Base-by-base conservation (phyloP, 2,113 vertebrate species). In the Cyprinus carpio region DNA sequence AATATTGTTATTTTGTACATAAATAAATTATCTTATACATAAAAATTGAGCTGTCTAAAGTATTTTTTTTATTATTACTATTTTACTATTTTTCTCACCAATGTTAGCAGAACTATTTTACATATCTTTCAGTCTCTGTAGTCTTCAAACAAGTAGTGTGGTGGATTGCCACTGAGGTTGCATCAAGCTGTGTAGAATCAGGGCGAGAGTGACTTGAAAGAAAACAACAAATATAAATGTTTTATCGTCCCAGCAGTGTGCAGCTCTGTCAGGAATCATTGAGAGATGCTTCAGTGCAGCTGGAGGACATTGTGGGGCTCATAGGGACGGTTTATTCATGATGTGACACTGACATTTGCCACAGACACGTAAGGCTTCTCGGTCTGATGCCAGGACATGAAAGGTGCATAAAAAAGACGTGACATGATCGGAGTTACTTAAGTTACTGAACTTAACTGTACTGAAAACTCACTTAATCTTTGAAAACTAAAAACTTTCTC, bases 191-290 rank as follows among this genome's bases (percentile, higher is more conserved):
- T 89, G 88, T 86, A 79, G 87, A 84, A 88, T 85, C 37, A 58
- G 62, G 27, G 71, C 9, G 46, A 65, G 71, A 58, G 34, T 62
- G 49, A 11, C 80, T 40, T 67, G 78, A 75, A 85, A 86, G 54
- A 83, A 77, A 85, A 27, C 27, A 81, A 88, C 85, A 88, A 87
- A 92, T 91, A 92, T 92, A 91, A 91, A 92, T 89, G 79, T 90
- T 91, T 91, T 62, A 76, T 49, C 56, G 79, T 64, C 83, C 86
- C 80, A 90, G 85, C 84, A 85, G 74, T 83, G 87, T 76, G 77
- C 74, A 86, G 69, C 86, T 89, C 89, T 92, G 90, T 92, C 90
- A 90, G 85, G 85, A 92, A 89, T 87, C 77, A 90, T 93, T 92
- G 87, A 87, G 82, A 88, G 84, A 87, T 4, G 86, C 91, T 87